phyloP scores from a whole-genome alignment of 2,888 invertebrate genomes.

The Acleris sparsana region DNA sequence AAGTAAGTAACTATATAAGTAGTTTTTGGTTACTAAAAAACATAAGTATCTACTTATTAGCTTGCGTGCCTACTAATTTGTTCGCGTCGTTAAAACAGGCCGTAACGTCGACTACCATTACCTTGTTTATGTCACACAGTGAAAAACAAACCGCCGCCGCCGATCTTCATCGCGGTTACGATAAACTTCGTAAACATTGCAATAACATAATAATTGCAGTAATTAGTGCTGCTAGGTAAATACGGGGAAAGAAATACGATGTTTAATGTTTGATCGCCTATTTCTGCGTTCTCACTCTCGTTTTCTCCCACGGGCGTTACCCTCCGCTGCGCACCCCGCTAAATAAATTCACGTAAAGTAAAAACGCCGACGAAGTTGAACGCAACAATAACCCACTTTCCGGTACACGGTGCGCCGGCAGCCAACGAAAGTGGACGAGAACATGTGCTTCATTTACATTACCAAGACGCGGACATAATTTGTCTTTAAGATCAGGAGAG shows the following conservation, averaged over 20 bases:
- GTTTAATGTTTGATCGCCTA: slow-evolving; percentile 9
- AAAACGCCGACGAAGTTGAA: slow-evolving; percentile 43
- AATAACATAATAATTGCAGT: slow-evolving; percentile 24
- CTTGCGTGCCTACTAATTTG: too few relatives aligned
- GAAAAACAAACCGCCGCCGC: too few relatives aligned
- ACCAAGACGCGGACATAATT: slow-evolving; percentile 19
- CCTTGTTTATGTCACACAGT: too few relatives aligned
- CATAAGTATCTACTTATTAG: too few relatives aligned
- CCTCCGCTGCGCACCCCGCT: slow-evolving; percentile 66
- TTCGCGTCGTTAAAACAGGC: too few relatives aligned
- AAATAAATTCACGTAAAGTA: slow-evolving; percentile 49
- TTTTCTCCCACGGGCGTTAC: slow-evolving; percentile 73
- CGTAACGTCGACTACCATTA: too few relatives aligned
- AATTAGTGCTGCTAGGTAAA: slow-evolving; percentile 26
- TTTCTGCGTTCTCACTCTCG: slow-evolving; percentile 59
- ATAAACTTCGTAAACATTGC: slow-evolving; percentile 9
- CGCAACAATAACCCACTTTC: slow-evolving; percentile 57
- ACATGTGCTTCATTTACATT: slow-evolving; percentile 33
- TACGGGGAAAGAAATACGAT: slow-evolving; percentile 8
- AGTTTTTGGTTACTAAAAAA: too few relatives aligned
- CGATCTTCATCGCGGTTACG: not conserved
- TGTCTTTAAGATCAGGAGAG: not conserved
- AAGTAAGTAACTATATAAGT: not conserved
- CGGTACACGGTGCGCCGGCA: slow-evolving; percentile 41
- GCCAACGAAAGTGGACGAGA: slow-evolving; percentile 58